Base-by-base conservation (phyloP, 2,888 invertebrate genomes). In the Tetramorium bicarinatum region DNA sequence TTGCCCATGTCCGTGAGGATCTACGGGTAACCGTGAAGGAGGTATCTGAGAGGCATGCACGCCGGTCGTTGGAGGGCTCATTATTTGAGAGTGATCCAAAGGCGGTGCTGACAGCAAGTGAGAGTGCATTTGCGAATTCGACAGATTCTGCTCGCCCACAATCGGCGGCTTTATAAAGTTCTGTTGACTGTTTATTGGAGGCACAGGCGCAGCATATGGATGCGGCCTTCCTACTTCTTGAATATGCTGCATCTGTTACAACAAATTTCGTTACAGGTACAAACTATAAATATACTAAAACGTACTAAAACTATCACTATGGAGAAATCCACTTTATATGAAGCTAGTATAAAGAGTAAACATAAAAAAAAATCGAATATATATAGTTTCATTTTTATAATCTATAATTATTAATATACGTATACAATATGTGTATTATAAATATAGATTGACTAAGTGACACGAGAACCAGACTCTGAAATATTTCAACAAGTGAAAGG, bases 111-210 rank as follows among this genome's bases (percentile, higher is more conserved):
- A 59, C 90, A 93, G 64, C 59, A 80, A 59, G 38, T 80, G 85
- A 47, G 93, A 93, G 62, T 91, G 91, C 34, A 88, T 84, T 87
- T 93, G 91, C 44, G 91, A 91, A 44, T 91, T 91, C 38, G 92
- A 80, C 80, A 92, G 87, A 75, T 88, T 92, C 59, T 92, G 92
- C 82, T 93, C 93, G 44, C 91, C 92, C 34, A 89, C 77, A 84
- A 91, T 82, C 8, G 91, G 87, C 13, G 91, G 86, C 34, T 84
- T 87, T 7, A 84, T 69, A 29, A 89, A 77, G 86, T 83, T 87
- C 75, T 86, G 86, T 59, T 90, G 89, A 4, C 64, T 85, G 9
- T 38, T 67, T 56, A 89, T 49, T 25, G 83, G 75, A 21, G 82
- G 82, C 13, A 82, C 74, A 54, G 84, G 61, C 61, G 67, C 56